These are phyloP conservation scores for Corythaixoides concolor DNA, from an alignment of 2,113 vertebrate species.

Conservation along the genomic window DNA sequence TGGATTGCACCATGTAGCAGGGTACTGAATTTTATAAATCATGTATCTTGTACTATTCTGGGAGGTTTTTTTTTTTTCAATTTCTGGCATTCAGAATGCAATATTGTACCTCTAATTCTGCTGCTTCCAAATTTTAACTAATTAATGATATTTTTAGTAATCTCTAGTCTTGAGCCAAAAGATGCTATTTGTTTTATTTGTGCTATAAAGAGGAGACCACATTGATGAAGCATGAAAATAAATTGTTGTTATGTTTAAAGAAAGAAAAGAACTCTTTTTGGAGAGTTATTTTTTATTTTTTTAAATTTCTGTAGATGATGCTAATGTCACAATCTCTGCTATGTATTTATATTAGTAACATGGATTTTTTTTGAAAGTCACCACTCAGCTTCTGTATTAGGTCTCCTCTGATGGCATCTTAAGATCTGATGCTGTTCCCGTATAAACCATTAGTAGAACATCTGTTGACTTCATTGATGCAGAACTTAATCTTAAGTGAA, in stretches of 20 bases:
- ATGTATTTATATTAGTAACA: not conserved
- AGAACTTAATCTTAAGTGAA: slow-evolving; percentile 26
- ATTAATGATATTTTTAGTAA: not conserved
- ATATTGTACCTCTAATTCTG: not conserved
- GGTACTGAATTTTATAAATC: slow-evolving; percentile 72
- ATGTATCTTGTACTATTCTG: not conserved
- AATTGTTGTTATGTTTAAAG: not conserved
- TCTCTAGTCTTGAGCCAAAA: not conserved
- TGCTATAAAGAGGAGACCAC: not conserved
- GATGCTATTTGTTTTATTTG: not conserved
- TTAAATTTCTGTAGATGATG: rapidly evolving
- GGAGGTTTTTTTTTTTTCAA: not conserved
- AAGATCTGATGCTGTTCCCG: not conserved
- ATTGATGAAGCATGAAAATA: not conserved
- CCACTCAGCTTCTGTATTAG: not conserved
- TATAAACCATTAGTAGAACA: not conserved
- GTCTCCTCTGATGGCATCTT: not conserved
- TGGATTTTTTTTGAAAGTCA: not conserved
- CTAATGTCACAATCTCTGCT: not conserved
- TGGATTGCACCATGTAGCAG: slow-evolving; percentile 91
- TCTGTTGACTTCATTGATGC: slow-evolving; percentile 16
- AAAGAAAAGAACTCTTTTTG: not conserved
- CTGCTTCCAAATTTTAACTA: not conserved
- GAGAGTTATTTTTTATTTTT: not conserved
- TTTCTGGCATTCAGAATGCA: not conserved